These are phyloP conservation scores for Melinaea marsaeus DNA, from an alignment of 2,888 invertebrate species.

Conservation along the genomic window DNA sequence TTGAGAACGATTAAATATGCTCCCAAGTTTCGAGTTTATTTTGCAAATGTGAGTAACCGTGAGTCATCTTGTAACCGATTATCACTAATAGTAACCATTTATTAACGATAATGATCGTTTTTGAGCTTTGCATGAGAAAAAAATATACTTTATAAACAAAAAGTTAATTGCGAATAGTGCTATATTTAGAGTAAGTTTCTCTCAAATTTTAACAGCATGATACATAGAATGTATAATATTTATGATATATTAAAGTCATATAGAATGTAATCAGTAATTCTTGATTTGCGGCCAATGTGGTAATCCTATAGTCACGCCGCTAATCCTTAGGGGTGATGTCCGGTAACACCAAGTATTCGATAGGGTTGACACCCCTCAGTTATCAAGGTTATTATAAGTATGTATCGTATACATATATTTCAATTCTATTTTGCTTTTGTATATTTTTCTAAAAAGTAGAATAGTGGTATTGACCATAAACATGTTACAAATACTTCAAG, in stretches of 20 bases:
- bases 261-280: slow-evolving; percentile 65
- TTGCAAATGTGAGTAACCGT: slow-evolving; percentile 1
- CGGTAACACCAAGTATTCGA: slow-evolving; percentile 54
- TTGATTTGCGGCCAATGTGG: slow-evolving; percentile 75
- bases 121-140: too few species aligned
- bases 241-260: slow-evolving; percentile 15
- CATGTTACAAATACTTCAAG: too few species aligned
- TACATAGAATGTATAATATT: slow-evolving; percentile 8
- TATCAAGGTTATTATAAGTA: slow-evolving; percentile 1
- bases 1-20: slow-evolving; percentile 24
- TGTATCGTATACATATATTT: slow-evolving; percentile 1
- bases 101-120: background rate
- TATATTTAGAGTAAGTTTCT: too few species aligned
- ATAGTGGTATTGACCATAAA: too few species aligned
- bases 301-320: slow-evolving; percentile 74
- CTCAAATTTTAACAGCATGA: background rate
- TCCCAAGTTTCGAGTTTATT: slow-evolving; percentile 15
- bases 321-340: slow-evolving; percentile 76
- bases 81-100: slow-evolving; percentile 5
- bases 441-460: too few species aligned
- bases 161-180: too few species aligned
- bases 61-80: slow-evolving; percentile 5
- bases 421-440: too few species aligned
- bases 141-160: too few species aligned
- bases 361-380: slow-evolving; percentile 53